Conservation (phyloP, 2,888 invertebrate species). For the Diadromus collaris region DNA sequence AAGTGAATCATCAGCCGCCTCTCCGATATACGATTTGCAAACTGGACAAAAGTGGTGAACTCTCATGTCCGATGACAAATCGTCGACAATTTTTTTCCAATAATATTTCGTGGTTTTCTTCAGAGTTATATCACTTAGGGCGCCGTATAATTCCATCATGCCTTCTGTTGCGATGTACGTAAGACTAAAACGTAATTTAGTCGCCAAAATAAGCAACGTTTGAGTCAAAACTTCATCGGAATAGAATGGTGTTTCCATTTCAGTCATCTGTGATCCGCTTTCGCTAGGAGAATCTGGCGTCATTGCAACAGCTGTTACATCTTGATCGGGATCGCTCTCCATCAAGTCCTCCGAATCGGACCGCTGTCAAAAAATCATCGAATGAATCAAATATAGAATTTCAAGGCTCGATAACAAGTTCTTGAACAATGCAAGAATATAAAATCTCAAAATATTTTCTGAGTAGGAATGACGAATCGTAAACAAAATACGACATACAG, state of each 20-base stretch:
- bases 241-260: background rate
- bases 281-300: background rate
- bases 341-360: no score
- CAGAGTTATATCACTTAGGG: background rate
- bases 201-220: conserved; percentile 5
- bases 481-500: no score
- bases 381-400: no score
- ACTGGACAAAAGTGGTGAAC: conserved; percentile 10
- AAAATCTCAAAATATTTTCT: no score
- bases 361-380: no score
- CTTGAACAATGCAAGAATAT: no score
- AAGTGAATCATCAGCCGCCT: background rate
- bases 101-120: background rate
- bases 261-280: background rate
- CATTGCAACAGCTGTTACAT: no score
- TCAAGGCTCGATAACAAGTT: no score
- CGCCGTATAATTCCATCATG: background rate
- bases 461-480: no score
- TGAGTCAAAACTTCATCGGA: background rate
- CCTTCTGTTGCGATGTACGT: conserved; percentile 18
- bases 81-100: no score
- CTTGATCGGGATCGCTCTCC: no score
- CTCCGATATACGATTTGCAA: conserved; percentile 1
- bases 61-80: no score
- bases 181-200: conserved; percentile 3